phyloP scores from a whole-genome alignment of 2,888 invertebrate species.

The Embidobia sp. region DNA sequence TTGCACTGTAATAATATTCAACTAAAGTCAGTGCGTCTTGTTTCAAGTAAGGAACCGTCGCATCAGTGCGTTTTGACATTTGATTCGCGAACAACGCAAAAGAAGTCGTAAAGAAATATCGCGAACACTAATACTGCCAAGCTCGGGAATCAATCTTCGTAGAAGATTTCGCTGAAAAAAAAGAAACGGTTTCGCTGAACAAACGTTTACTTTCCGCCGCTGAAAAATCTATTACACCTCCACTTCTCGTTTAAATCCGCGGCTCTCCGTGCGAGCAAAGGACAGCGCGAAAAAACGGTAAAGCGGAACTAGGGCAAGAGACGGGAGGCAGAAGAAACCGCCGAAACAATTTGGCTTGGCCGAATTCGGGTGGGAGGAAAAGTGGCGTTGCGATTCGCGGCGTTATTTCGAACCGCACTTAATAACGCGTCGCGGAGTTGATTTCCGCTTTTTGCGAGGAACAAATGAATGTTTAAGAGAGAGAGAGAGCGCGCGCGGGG shows the following conservation, averaged over 20 bases:
- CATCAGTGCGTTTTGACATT: no score
- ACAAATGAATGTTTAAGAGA: constrained; percentile 64
- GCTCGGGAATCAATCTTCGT: constrained; percentile 27
- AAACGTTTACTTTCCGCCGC: constrained; percentile 45
- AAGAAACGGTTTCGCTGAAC: constrained; percentile 35
- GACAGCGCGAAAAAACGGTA: background rate
- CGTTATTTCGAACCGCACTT: constrained; percentile 51
- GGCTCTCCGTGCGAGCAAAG: constrained; percentile 7
- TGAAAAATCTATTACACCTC: constrained; percentile 49
- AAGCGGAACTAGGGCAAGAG: background rate
- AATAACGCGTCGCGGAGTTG: constrained; percentile 33
- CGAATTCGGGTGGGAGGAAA: constrained; percentile 28
- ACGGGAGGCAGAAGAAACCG: background rate
- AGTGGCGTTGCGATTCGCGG: constrained; percentile 38
- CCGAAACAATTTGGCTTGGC: constrained; percentile 21
- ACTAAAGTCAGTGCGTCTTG: no score
- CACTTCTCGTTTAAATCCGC: constrained; percentile 31
- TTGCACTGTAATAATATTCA: no score
- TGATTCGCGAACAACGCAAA: no score
- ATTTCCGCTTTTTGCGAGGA: constrained; percentile 46
- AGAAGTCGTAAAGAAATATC: no score
- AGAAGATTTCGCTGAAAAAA: constrained; percentile 24
- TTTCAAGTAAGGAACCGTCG: no score
- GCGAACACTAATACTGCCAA: no score
- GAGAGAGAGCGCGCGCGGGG: constrained; percentile 11